Evolutionary conservation across 1,140 invertebrate species (phyloP).

Genomic region (Pteromalus puparum): DNA sequence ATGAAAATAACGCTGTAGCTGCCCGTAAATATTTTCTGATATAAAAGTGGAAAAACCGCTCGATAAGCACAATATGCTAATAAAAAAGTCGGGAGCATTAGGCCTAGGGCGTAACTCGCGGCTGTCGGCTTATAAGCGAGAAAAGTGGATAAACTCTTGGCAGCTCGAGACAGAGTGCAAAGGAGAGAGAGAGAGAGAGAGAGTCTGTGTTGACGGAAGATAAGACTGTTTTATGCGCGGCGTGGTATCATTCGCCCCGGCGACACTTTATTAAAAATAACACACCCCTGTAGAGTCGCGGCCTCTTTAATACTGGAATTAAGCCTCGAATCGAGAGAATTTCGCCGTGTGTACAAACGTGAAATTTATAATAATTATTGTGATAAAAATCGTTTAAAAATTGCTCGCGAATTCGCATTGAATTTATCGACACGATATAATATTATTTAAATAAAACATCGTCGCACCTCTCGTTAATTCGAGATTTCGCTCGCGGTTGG

Average conservation of each 20-base stretch:
- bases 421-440: background rate
- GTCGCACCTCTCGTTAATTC: background rate
- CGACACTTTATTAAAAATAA: conserved; percentile 68
- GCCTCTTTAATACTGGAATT: background rate
- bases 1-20: background rate
- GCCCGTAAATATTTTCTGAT: background rate
- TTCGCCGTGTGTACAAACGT: background rate
- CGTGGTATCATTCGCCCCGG: conserved; percentile 57
- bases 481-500: background rate
- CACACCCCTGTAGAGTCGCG: background rate
- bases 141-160: conserved; percentile 54
- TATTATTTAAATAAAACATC: background rate
- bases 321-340: background rate
- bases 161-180: conserved; percentile 9
- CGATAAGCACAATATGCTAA: conserved; percentile 51
- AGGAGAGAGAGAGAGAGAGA: conserved; percentile 5
- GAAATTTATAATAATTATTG: background rate
- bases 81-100: conserved; percentile 13
- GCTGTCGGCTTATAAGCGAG: conserved; percentile 48
- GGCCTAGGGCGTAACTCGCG: background rate
- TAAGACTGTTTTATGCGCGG: conserved; percentile 66
- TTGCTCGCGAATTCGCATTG: no score
- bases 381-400: background rate
- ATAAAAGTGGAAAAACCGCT: background rate
- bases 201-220: conserved; percentile 57